Evolutionary conservation across 2,888 invertebrate species (phyloP), one percentile per base, ranked within the genome.

Genomic region (Lepidochitona cinerea): DNA sequence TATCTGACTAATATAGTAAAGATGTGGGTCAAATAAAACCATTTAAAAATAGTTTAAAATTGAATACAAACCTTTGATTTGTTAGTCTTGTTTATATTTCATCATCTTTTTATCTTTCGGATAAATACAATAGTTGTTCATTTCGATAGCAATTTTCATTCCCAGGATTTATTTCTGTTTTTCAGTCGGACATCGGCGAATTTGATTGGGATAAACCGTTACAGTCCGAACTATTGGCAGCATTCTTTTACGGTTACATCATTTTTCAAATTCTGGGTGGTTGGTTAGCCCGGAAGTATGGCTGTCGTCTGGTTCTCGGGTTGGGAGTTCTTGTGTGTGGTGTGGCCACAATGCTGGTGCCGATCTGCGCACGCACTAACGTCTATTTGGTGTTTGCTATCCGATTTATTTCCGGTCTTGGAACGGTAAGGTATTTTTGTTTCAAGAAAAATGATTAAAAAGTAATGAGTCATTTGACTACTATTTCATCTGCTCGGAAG

Each of bases 241-340:
- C 86, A 3, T 86, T 85, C 72, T 86, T 86, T 78, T 86, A 84
- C 72, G 86, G 86, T 3, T 86, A 86, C 78, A 76, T 86, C 23
- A 77, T 82, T 6, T 83, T 81, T 6, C 83, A 84, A 64, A 72
- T 85, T 36, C 82, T 81, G 7, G 84, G 82, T 49, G 84, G 84
- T 7, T 84, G 81, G 81, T 73, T 82, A 5, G 79, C 82, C 0
- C 82, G 83, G 68, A 73, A 80, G 53, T 86, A 81, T 74, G 87
- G 88, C 33, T 88, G 87, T 59, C 88, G 86, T 71, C 77, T 84
- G 3, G 87, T 91, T 49, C 80, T 91, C 26, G 86, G 89, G 5
- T 79, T 77, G 29, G 84, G 87, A 23, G 86, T 91, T 81, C 74
- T 83, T 6, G 35, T 86, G 7, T 73, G 84, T 5, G 81, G 86